Percentiles rank a stretch among this genome's conserved stretches.
Conservation (phyloP, 2,797 vertebrate genomes). For the Corythornis leucogaster region DNA sequence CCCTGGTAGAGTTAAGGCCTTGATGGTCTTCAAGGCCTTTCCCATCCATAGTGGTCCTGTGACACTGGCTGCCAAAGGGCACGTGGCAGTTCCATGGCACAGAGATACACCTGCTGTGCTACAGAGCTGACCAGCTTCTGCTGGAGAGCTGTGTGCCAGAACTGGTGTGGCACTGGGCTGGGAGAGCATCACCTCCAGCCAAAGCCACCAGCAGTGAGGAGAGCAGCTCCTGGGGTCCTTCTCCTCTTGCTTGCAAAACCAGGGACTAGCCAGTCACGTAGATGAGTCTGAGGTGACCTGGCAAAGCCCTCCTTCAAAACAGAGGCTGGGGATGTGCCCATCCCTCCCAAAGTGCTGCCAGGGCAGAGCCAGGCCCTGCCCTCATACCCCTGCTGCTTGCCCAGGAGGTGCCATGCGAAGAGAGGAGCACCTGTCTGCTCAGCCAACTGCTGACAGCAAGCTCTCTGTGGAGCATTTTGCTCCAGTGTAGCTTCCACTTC, state of each 20-base stretch:
- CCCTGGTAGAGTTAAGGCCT: too few species aligned
- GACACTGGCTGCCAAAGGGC: not conserved
- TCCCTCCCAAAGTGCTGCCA: not conserved
- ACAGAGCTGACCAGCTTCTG: not conserved
- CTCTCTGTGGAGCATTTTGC: not conserved
- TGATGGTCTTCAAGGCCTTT: too few species aligned
- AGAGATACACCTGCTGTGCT: fast-evolving
- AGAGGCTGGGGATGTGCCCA: not conserved
- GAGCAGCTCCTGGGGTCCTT: not conserved
- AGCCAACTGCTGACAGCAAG: not conserved
- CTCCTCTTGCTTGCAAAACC: not conserved
- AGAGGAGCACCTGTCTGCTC: not conserved
- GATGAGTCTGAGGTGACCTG: not conserved
- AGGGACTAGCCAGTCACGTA: not conserved
- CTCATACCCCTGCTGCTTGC: not conserved
- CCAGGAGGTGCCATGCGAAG: fast-evolving
- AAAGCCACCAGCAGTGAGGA: not conserved
- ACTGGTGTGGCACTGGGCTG: not conserved
- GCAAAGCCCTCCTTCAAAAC: not conserved
- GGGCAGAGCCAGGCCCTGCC: not conserved
- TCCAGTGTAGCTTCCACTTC: constrained; percentile 14
- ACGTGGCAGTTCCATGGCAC: not conserved
- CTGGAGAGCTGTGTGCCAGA: not conserved
- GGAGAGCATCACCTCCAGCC: not conserved
- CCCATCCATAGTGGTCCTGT: too few species aligned